phyloP scores from a whole-genome alignment of 2,888 invertebrate genomes.

The Tetheella fluctuosa region DNA sequence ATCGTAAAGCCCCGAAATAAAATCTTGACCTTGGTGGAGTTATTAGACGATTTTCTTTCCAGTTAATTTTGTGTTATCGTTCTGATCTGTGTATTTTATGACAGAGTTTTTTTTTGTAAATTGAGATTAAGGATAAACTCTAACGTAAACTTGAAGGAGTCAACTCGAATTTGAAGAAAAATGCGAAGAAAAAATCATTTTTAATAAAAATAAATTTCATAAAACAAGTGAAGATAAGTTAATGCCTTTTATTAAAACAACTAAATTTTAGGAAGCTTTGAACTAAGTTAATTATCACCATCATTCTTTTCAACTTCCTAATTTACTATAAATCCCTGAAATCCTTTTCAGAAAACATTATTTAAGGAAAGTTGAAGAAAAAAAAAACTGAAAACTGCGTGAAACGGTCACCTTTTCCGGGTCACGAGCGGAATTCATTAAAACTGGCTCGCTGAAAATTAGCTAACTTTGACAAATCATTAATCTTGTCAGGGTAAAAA shows the following conservation, averaged over 20 bases:
- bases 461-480: slow-evolving; percentile 58
- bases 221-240: not conserved
- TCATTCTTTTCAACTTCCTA: not conserved
- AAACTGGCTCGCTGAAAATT: slow-evolving; percentile 48
- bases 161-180: no score
- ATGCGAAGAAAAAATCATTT: no score
- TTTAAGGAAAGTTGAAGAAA: slow-evolving; percentile 3
- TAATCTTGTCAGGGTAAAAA: slow-evolving; percentile 50
- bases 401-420: slow-evolving; percentile 19
- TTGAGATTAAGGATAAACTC: not conserved
- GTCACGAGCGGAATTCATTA: slow-evolving; percentile 46
- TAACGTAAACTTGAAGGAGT: no score
- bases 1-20: slow-evolving; percentile 41
- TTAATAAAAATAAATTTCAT: no score
- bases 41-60: slow-evolving; percentile 22
- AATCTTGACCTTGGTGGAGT: slow-evolving; percentile 28
- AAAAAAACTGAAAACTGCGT: slow-evolving; percentile 27
- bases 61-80: slow-evolving; percentile 2
- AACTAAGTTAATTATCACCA: slow-evolving; percentile 4
- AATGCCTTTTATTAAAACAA: not conserved
- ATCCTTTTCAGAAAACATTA: not conserved
- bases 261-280: not conserved
- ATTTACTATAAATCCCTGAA: not conserved
- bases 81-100: slow-evolving; percentile 3
- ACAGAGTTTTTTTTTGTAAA: not conserved